A percentile compares a stretch with the other conserved stretches of the same genome.
These are phyloP conservation scores for Intellagama lesueurii DNA, from an alignment of 2,797 vertebrate species.

Conservation along the genomic window DNA sequence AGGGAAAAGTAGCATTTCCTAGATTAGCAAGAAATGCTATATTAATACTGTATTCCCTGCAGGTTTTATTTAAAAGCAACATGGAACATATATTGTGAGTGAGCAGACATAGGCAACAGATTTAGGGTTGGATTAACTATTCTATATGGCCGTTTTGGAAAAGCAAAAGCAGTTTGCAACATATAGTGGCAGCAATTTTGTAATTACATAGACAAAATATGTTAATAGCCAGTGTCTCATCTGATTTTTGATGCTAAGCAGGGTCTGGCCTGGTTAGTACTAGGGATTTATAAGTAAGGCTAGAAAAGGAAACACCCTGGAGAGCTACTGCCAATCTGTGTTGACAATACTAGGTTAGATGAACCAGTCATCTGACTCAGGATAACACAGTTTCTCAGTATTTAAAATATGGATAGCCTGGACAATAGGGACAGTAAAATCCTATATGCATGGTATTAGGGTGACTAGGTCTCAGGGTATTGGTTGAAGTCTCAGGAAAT, in stretches of 20 bases:
- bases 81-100: fast-evolving
- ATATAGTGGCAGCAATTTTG: not conserved
- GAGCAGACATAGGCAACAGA: not conserved
- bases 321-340: too few relatives aligned
- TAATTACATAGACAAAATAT: not conserved
- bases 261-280: too few relatives aligned
- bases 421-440: not conserved
- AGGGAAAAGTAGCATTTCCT: not conserved
- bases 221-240: too few relatives aligned
- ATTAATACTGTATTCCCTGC: not conserved
- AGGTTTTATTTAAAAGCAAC: not conserved
- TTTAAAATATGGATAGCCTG: not conserved
- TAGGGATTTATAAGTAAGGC: too few relatives aligned
- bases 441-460: not conserved
- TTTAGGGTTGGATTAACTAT: not conserved
- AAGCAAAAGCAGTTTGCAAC: not conserved
- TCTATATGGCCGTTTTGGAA: not conserved
- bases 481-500: too few relatives aligned
- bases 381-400: not conserved
- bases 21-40: not conserved
- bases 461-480: too few relatives aligned
- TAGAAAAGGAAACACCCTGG: too few relatives aligned
- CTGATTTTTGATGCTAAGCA: too few relatives aligned
- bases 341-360: not conserved
- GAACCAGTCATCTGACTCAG: not conserved